Conservation (phyloP, 2,797 vertebrate genomes). For the Ispidina picta region DNA sequence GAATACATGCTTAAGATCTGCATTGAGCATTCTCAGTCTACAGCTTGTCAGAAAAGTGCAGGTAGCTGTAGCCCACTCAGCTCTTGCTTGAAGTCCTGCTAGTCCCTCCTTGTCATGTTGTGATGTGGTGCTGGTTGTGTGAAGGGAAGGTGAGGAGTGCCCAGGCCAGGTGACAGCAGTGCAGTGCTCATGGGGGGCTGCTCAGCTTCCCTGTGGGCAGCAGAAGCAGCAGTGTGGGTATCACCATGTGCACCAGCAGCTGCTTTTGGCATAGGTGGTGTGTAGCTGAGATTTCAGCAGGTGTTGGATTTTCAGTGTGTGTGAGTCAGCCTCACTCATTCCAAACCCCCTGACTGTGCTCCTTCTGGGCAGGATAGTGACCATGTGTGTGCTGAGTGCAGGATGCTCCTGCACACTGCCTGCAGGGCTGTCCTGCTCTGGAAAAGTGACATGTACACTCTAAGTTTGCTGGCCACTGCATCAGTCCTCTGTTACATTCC, state of each 20-base stretch:
- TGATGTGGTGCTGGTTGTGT: background rate
- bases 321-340: background rate
- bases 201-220: background rate
- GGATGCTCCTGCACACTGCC: background rate
- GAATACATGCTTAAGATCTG: background rate
- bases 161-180: background rate
- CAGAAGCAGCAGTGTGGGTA: background rate
- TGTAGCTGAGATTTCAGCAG: background rate
- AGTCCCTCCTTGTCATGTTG: background rate
- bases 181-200: background rate
- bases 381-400: background rate
- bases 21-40: background rate
- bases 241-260: background rate
- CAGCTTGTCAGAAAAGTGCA: background rate
- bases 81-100: background rate
- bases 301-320: background rate
- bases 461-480: background rate
- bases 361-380: background rate
- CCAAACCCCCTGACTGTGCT: background rate
- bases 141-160: background rate
- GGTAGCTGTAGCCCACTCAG: background rate
- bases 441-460: background rate
- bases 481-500: background rate
- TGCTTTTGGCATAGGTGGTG: background rate
- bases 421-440: background rate